Conservation (phyloP, 2,797 vertebrate genomes). For the Falco biarmicus region DNA sequence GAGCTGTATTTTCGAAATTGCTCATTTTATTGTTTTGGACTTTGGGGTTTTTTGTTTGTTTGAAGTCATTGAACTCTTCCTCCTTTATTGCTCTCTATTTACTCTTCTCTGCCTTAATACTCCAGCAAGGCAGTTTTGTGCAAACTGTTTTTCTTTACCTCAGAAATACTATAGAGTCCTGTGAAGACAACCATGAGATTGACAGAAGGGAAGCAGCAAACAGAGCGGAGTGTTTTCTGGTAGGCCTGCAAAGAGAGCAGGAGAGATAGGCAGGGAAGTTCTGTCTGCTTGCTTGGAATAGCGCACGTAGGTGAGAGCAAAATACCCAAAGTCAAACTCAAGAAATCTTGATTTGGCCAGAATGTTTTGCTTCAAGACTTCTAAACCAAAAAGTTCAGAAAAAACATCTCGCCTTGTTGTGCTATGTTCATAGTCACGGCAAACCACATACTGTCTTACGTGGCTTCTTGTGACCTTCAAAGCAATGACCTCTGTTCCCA, state of each 20-base stretch:
- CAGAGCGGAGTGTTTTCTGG: not conserved
- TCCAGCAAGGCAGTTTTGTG: not conserved
- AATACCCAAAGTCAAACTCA: not conserved
- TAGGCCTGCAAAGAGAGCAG: not conserved
- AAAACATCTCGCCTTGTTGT: not conserved
- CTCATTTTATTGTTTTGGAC: not conserved
- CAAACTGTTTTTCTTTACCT: not conserved
- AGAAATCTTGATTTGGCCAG: not conserved
- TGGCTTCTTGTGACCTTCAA: not conserved
- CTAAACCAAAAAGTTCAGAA: not conserved
- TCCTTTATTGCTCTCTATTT: not conserved
- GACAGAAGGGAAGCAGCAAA: not conserved
- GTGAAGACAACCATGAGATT: not conserved
- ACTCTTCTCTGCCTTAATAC: not conserved
- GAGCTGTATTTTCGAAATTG: not conserved
- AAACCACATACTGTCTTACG: fast-evolving
- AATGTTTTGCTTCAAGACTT: not conserved
- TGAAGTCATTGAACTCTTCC: not conserved
- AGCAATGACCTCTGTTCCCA: not conserved
- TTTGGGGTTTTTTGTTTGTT: not conserved
- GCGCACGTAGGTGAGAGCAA: not conserved
- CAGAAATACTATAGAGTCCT: not conserved
- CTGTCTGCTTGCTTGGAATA: not conserved
- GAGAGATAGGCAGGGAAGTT: not conserved
- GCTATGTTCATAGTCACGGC: not conserved